These are phyloP conservation scores for Caenorhabditis wallacei DNA, from an alignment of 2,888 invertebrate species.

Conservation along the genomic window DNA sequence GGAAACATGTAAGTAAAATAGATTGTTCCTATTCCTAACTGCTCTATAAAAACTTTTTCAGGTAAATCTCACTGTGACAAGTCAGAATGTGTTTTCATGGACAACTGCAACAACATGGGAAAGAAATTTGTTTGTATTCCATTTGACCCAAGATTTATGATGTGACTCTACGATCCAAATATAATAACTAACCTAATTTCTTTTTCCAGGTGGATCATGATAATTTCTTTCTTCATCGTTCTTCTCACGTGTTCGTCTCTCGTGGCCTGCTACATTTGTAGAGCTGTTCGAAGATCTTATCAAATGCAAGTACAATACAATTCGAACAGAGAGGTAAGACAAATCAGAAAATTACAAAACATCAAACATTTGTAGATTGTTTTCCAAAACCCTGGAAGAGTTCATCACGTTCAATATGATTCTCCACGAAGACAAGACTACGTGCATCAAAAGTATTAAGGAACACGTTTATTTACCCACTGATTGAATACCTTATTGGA, in stretches of 20 bases:
- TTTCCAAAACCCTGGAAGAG: conserved; percentile 70
- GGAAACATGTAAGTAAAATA: conserved; percentile 74
- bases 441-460: conserved; percentile 14
- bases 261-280: conserved; percentile 77
- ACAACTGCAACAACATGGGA: conserved; percentile 75
- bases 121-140: conserved; percentile 75
- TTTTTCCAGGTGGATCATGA: conserved; percentile 74
- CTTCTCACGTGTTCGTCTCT: conserved; percentile 75
- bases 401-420: conserved; percentile 72
- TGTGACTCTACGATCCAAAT: conserved; percentile 61
- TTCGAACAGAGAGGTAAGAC: conserved; percentile 60
- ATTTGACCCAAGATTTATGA: conserved; percentile 72
- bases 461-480: background rate
- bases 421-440: conserved; percentile 40
- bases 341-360: background rate
- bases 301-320: conserved; percentile 68
- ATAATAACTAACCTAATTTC: too few relatives aligned
- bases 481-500: too few relatives aligned
- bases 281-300: conserved; percentile 76
- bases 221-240: conserved; percentile 74
- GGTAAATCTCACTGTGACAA: conserved; percentile 75
- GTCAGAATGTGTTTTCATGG: conserved; percentile 78
- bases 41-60: conserved; percentile 26
- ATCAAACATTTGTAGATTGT: conserved; percentile 37
- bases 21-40: background rate